A percentile compares a stretch with the other conserved stretches of the same genome.
Conservation (phyloP, 2,797 vertebrate genomes). For the Aselliscus stoliczkanus region DNA sequence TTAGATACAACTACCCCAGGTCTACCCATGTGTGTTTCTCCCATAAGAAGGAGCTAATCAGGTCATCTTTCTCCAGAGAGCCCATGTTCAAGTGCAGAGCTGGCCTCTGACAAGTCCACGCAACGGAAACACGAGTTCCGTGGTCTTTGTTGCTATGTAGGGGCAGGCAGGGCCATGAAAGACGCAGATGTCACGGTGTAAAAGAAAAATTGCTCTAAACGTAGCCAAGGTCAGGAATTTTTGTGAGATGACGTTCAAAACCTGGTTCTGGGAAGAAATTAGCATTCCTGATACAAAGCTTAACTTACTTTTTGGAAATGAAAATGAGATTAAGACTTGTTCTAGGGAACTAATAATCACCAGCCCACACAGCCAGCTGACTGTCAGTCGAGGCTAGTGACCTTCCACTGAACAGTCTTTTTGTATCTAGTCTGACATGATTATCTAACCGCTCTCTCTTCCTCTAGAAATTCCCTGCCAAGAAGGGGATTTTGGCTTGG, state of each 20-base stretch:
- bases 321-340: not conserved
- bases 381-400: not conserved
- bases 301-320: not conserved
- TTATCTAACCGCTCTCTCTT: not conserved
- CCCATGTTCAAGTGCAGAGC: not conserved
- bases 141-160: not conserved
- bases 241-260: not conserved
- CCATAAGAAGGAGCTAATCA: not conserved
- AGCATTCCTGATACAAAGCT: conserved; percentile 24
- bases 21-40: not conserved
- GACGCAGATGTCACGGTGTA: not conserved
- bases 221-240: not conserved
- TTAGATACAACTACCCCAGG: not conserved
- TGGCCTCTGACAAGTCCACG: not conserved
- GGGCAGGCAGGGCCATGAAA: not conserved
- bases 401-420: not conserved
- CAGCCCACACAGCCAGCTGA: not conserved
- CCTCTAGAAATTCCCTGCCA: not conserved
- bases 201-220: not conserved
- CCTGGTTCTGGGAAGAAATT: conserved; percentile 6
- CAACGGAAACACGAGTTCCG: not conserved
- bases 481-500: not conserved
- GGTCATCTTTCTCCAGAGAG: not conserved
- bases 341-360: not conserved
- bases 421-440: not conserved